Evolutionary conservation across 2,113 vertebrate species (phyloP), one percentile per base, ranked within the genome.

Genomic region (Neogobius melanostomus): DNA sequence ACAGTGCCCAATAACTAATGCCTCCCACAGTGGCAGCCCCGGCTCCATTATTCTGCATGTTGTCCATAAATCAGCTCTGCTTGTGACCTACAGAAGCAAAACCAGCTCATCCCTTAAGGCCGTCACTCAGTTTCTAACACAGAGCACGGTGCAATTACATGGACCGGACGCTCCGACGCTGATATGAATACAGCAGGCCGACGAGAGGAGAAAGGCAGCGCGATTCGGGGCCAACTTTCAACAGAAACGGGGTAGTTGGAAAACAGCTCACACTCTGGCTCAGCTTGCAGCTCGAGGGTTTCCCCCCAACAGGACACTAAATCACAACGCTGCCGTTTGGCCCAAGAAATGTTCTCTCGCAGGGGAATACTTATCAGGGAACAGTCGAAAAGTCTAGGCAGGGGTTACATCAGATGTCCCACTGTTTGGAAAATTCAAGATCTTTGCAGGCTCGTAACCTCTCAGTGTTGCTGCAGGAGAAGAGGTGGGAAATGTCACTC

Each of bases 21-120:
- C 64, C 61, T 82, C 76, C 78, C 49, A 69, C 62, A 68, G 75
- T 53, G 68, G 65, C 73, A 71, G 64, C 79, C 62, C 69, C 67
- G 76, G 78, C 76, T 83, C 87, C 83, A 90, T 91, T 88, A 88
- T 77, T 87, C 85, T 77, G 67, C 61, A 57, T 16, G 60, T 76
- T 15, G 56, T 17, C 14, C 16, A 85, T 85, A 80, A 90, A 91
- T 91, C 66, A 90, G 80, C 75, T 72, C 79, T 56, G 68, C 61
- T 66, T 65, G 71, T 83, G 81, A 87, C 84, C 83, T 80, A 76
- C 75, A 74, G 68, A 84, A 73, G 73, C 44, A 68, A 70, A 76
- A 86, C 84, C 57, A 54, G 47, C 74, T 76, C 71, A 62, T 85
- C 86, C 84, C 77, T 90, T 84, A 74, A 74, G 64, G 16, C 65